Conservation (phyloP, 2,113 vertebrate genomes). For the Calyptommatus sinebrachiatus region DNA sequence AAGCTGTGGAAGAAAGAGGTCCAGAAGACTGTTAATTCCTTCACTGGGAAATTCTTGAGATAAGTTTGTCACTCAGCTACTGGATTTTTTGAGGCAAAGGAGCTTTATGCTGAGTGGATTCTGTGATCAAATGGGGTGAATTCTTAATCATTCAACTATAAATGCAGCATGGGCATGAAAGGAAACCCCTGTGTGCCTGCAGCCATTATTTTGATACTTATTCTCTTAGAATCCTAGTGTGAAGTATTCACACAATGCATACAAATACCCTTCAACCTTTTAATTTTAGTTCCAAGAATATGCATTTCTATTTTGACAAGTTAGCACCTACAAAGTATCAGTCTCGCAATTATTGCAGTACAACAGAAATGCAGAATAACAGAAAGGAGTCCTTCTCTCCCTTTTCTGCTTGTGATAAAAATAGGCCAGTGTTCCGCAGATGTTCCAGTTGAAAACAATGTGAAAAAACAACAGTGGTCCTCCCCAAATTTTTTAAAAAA, state of each 20-base stretch:
- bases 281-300: background rate
- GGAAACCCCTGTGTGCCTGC: no score
- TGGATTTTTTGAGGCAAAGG: no score
- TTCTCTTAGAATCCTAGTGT: background rate
- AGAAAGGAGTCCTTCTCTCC: background rate
- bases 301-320: background rate
- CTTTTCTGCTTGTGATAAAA: conserved; percentile 24
- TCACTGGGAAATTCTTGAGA: no score
- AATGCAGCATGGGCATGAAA: no score
- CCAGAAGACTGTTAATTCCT: no score
- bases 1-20: no score
- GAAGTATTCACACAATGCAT: background rate
- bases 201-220: background rate
- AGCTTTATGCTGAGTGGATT: no score
- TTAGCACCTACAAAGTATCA: background rate
- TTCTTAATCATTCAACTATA: no score
- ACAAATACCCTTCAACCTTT: background rate
- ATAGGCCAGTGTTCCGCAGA: conserved; percentile 35
- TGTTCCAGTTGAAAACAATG: conserved; percentile 5
- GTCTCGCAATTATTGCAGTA: conserved; percentile 8
- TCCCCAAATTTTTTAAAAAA: background rate
- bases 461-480: background rate
- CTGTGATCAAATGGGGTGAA: no score
- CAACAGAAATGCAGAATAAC: conserved; percentile 27
- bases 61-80: no score